phyloP scores from a whole-genome alignment of 2,113 vertebrate genomes.

The Thymallus thymallus region DNA sequence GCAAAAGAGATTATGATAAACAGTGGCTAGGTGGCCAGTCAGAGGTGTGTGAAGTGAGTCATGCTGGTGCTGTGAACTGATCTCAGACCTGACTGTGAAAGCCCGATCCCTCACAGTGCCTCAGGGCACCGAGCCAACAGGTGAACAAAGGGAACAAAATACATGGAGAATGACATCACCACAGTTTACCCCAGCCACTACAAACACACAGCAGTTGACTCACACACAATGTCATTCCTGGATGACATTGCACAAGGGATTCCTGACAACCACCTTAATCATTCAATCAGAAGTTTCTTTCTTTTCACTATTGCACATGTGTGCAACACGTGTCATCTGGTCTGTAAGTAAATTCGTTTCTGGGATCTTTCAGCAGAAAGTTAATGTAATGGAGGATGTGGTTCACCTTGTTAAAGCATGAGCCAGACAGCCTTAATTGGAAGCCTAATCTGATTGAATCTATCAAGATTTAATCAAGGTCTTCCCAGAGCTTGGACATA shows the following conservation, averaged over 20 bases:
- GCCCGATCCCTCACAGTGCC: background rate
- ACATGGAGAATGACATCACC: background rate
- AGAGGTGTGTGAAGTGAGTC: constrained; percentile 9
- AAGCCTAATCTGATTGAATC: background rate
- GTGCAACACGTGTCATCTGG: background rate
- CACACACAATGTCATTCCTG: too few species aligned
- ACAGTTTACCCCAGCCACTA: background rate
- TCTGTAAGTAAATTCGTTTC: background rate
- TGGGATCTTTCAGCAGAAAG: background rate
- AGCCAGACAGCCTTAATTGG: constrained; percentile 31
- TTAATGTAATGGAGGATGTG: background rate
- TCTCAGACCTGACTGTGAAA: background rate
- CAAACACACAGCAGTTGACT: background rate
- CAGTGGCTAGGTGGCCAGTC: too few species aligned
- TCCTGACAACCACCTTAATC: too few species aligned
- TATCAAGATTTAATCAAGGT: too few species aligned
- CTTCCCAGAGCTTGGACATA: too few species aligned
- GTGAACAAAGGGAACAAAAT: background rate
- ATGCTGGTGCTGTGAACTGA: background rate
- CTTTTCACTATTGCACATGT: background rate
- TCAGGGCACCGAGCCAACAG: background rate
- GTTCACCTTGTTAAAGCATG: constrained; percentile 38
- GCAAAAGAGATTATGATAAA: too few species aligned
- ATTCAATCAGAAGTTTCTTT: background rate
- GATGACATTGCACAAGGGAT: too few species aligned